Conservation (phyloP, 1,140 invertebrate genomes). For the Temnothorax curvispinosus region DNA sequence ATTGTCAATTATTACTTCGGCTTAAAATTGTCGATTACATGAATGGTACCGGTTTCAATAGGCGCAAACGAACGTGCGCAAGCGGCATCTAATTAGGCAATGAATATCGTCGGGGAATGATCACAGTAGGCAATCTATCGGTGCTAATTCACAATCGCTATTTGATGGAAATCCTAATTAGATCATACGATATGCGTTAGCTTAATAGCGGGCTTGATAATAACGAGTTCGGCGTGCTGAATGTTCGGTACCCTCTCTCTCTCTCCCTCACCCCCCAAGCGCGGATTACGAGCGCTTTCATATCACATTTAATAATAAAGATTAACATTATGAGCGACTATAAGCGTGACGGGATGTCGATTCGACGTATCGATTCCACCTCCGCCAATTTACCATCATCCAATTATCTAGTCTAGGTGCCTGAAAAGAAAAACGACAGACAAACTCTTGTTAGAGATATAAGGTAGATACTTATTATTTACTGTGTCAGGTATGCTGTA, state of each 20-base stretch:
- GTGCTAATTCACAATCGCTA: slow-evolving; percentile 63
- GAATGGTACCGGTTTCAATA: slow-evolving; percentile 30
- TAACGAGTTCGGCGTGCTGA: slow-evolving; percentile 20
- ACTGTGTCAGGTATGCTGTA: slow-evolving; percentile 85
- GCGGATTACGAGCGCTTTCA: slow-evolving; percentile 6
- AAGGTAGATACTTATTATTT: slow-evolving; percentile 85
- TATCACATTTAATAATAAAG: slow-evolving; percentile 13
- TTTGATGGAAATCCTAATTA: slow-evolving; percentile 61
- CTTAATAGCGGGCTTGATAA: slow-evolving; percentile 41
- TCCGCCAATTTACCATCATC: neutral
- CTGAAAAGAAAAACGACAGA: neutral
- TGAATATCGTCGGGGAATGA: slow-evolving; percentile 30
- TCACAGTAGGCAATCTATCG: slow-evolving; percentile 48
- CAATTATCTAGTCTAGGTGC: too few relatives aligned
- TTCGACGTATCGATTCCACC: neutral
- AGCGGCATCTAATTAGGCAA: slow-evolving; percentile 58
- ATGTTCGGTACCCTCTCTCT: neutral
- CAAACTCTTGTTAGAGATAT: slow-evolving; percentile 69
- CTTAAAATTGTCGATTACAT: slow-evolving; percentile 39
- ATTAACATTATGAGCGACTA: slow-evolving; percentile 11
- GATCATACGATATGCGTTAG: slow-evolving; percentile 46
- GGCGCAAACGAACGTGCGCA: slow-evolving; percentile 3
- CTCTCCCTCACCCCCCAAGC: neutral
- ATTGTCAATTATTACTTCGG: neutral
- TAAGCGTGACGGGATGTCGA: neutral